Base-by-base conservation (phyloP, 2,797 vertebrate species). In the Aplochiton taeniatus region DNA sequence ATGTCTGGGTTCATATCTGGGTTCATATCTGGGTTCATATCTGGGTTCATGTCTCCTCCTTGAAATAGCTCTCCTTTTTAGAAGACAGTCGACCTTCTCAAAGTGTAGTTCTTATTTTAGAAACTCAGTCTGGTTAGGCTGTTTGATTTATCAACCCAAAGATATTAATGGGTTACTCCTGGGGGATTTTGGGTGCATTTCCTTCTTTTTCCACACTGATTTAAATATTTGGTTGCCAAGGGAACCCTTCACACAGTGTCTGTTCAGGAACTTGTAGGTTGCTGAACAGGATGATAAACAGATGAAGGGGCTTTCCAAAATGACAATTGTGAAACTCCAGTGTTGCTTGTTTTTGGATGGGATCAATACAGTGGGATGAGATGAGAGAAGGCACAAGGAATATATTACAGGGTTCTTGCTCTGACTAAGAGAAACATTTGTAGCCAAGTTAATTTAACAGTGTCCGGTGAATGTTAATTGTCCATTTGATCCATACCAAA, bases 151-250 rank as follows among this genome's bases (percentile, higher is more conserved):
- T 43, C 17, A 7, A 11, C 42, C 20, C 19, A 19, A 45, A 44
- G 53, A 11, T 11, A 1, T 12, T 43, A 19, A 11, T n/a, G 58
- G 46, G 54, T 42, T 53, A n/a, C 49, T 54, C 18, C 14, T 54
- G 10, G 11, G 9, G 31, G 14, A 43, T n/a, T 63, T 18, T 19
- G 45, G 46, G 17, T n/a, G 11, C 8, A 9, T 63, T 45, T 63
- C 44, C 9, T 31, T 46, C 1, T 63, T 31, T 75, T 63, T 41
- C 42, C 43, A 10, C 7, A 11, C 53, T 9, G 41, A 45, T 73
- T 77, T 58, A 64, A 77, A 77, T 73, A 78, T 83, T 70, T 74
- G 41, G 73, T 81, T 79, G 71, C 74, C 65, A 69, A 17, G 64
- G 68, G 54, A 71, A 81, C 60, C 8, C 48, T 4, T 19, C 8